phyloP scores from a whole-genome alignment of 2,797 vertebrate species.

The Rhyacichthys aspro region DNA sequence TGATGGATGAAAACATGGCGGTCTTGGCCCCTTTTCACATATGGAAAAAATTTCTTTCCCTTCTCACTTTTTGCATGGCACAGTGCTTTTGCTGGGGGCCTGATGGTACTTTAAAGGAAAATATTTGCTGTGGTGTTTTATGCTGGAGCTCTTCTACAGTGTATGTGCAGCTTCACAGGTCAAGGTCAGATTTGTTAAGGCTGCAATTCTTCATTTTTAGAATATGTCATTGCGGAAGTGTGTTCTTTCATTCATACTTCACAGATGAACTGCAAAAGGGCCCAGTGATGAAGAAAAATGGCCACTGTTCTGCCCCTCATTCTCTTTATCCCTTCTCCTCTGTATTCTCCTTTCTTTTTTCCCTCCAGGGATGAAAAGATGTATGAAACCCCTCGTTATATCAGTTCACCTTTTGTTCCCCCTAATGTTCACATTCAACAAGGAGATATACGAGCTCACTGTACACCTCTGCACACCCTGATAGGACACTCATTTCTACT shows the following conservation, averaged over 20 bases:
- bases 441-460: slow-evolving; percentile 33
- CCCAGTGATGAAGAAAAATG: slow-evolving; percentile 14
- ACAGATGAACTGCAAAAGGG: slow-evolving; percentile 12
- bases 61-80: slow-evolving; percentile 54
- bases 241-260: slow-evolving; percentile 18
- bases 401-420: slow-evolving; percentile 61
- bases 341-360: slow-evolving; percentile 17
- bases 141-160: slow-evolving; percentile 7
- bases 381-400: slow-evolving; percentile 59
- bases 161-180: background rate
- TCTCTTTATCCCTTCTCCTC: slow-evolving; percentile 17
- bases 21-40: slow-evolving; percentile 68
- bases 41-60: slow-evolving; percentile 79
- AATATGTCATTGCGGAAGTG: background rate
- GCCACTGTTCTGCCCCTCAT: background rate
- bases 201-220: slow-evolving; percentile 4
- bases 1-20: slow-evolving; percentile 63
- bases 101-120: slow-evolving; percentile 38
- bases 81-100: slow-evolving; percentile 28
- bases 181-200: background rate
- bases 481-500: background rate
- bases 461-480: slow-evolving; percentile 8
- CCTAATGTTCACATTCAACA: background rate
- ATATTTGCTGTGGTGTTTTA: slow-evolving; percentile 10
- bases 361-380: slow-evolving; percentile 51